Evolutionary conservation across 2,888 invertebrate species (phyloP).

Genomic region (Nomada ferruginata): DNA sequence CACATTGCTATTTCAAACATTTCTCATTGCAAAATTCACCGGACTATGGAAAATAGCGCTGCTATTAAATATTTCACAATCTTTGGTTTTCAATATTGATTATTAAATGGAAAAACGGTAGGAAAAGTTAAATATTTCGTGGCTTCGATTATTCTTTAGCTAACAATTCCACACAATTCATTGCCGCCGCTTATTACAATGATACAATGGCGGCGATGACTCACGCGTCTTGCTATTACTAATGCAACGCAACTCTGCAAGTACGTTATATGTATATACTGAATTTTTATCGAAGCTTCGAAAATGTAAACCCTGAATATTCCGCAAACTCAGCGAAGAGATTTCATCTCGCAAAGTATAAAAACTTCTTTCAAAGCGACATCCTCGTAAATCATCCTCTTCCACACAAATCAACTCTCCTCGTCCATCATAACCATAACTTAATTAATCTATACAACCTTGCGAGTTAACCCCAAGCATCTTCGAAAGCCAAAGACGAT

Average conservation of each 20-base stretch:
- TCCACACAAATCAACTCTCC: not conserved
- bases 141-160: not conserved
- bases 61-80: not conserved
- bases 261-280: not conserved
- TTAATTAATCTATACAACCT: not conserved
- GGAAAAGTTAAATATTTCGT: not conserved
- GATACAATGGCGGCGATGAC: slow-evolving; percentile 39
- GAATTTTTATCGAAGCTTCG: not conserved
- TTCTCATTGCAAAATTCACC: not conserved
- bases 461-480: not conserved
- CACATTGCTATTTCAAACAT: not conserved
- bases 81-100: slow-evolving; percentile 31
- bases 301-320: not conserved
- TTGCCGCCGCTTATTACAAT: not conserved
- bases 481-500: not conserved
- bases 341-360: not conserved
- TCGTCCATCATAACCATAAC: not conserved
- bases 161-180: not conserved
- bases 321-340: not conserved
- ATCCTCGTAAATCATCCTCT: too few relatives aligned
- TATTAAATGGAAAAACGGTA: not conserved
- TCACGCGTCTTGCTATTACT: slow-evolving; percentile 12
- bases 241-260: not conserved
- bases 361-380: not conserved
- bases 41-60: not conserved